Evolutionary conservation across 2,113 vertebrate genomes (phyloP).

Genomic region (Asarcornis scutulata): DNA sequence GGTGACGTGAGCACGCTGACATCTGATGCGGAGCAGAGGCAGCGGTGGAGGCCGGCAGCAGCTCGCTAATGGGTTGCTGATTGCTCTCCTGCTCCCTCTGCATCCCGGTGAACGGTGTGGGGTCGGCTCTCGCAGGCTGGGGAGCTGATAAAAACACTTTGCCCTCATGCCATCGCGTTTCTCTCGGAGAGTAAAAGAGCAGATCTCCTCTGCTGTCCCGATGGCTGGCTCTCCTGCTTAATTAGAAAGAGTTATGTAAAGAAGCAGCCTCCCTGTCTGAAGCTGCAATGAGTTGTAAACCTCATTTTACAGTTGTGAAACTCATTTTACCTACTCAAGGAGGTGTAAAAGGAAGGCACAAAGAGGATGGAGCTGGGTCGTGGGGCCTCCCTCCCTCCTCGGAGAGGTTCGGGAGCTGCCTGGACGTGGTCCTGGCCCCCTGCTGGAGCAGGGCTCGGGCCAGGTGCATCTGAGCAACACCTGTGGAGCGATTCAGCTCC

Average conservation of each 20-base stretch:
- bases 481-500: not conserved
- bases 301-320: too few species aligned
- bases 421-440: too few species aligned
- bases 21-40: constrained; percentile 26
- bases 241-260: not conserved
- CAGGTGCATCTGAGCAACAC: not conserved
- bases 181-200: not conserved
- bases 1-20: not conserved
- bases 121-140: not conserved
- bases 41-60: not conserved
- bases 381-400: too few species aligned
- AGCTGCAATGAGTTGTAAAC: constrained; percentile 11
- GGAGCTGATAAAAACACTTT: constrained; percentile 7
- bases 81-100: constrained; percentile 41
- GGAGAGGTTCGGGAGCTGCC: too few species aligned
- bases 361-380: too few species aligned
- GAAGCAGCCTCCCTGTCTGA: not conserved
- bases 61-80: constrained; percentile 67
- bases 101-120: constrained; percentile 10
- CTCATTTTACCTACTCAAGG: too few species aligned
- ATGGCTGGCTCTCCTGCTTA: not conserved
- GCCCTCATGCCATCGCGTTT: constrained; percentile 7
- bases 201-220: not conserved
- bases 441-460: too few species aligned
- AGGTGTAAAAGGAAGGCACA: too few species aligned